These are phyloP conservation scores for Percopsis transmontana DNA, from an alignment of 2,113 vertebrate genomes.

Conservation along the genomic window DNA sequence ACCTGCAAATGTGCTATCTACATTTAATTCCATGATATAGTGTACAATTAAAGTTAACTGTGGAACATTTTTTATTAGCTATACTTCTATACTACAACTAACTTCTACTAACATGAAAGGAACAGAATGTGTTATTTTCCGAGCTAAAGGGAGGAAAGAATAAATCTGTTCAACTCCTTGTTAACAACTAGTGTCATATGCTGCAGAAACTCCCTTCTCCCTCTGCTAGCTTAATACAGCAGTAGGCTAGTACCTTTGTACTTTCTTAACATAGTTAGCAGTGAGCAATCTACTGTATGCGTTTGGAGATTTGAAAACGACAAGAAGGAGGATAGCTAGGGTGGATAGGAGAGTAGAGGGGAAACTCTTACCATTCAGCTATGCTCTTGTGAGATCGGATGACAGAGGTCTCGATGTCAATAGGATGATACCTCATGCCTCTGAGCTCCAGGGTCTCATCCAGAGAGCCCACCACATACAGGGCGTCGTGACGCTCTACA, in stretches of 20 bases:
- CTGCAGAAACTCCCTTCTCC: neutral
- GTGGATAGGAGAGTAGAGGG: neutral
- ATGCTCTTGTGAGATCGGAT: constrained; percentile 95
- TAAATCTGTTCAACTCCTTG: too few relatives aligned
- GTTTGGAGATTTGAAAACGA: too few relatives aligned
- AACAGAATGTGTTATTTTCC: too few relatives aligned
- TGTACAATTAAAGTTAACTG: too few relatives aligned
- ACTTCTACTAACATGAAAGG: too few relatives aligned
- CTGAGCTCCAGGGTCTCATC: constrained; percentile 95
- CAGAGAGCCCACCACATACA: constrained; percentile 93
- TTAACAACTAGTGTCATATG: too few relatives aligned
- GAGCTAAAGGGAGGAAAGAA: neutral
- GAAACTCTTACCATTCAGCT: constrained; percentile 89
- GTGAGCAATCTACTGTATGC: neutral
- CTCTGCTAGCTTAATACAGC: too few relatives aligned
- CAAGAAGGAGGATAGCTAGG: neutral
- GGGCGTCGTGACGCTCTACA: constrained; percentile 91
- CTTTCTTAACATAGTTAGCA: neutral
- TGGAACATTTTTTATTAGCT: too few relatives aligned
- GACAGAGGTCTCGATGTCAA: constrained; percentile 96
- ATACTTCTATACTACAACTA: too few relatives aligned
- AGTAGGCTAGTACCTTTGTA: too few relatives aligned
- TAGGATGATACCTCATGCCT: constrained; percentile 96
- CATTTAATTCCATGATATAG: too few relatives aligned
- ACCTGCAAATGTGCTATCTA: too few relatives aligned